Base-by-base conservation (phyloP, 2,888 invertebrate genomes). In the Patella depressa region DNA sequence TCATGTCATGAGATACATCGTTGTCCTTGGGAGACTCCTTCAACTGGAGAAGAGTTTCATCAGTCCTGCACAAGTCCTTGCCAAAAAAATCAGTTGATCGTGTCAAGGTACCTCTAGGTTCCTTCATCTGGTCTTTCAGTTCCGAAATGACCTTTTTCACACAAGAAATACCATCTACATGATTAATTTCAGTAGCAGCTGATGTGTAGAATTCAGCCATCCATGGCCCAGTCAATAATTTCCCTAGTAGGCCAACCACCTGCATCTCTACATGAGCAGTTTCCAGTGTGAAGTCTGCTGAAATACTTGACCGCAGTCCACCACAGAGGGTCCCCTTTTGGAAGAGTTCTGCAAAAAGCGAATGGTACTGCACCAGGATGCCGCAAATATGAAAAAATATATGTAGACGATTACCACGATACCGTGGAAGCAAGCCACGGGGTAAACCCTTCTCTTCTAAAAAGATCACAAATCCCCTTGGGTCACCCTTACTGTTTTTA, bases 401-500 rank as follows among this genome's bases (percentile, higher is more conserved):
- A 53, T 82, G 80, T 24, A 80, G 80, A 9, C 77, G 45, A 69
- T 80, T 82, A 29, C 80, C 82, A 12, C 81, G 29, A 59, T 82
- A 82, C 14, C 81, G 45, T 15, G 80, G 80, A 24, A 82, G 29
- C 19, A 82, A 12, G n/a, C 79, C 79, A 29, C 72, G 69, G 9
- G 75, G 76, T 14, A 82, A 73, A 12, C 65, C 72, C 19, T 75
- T 57, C 9, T 78, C 73, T 12, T 82, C 53, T n/a, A 82, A 75
- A 71, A 79, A 82, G 12, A 34, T 45, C 17, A 54, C 69, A 57
- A 81, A 82, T 53, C 80, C 81, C 57, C 72, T 76, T 17, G 82
- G 82, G 72, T 82, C 82, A 53, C 82, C 81, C 59, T 81, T 79
- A 54, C 81, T 76, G 75, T 81, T 77, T 54, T 82, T 82, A 72